Base-by-base conservation (phyloP, 2,113 vertebrate genomes). In the Dissostichus mawsoni region DNA sequence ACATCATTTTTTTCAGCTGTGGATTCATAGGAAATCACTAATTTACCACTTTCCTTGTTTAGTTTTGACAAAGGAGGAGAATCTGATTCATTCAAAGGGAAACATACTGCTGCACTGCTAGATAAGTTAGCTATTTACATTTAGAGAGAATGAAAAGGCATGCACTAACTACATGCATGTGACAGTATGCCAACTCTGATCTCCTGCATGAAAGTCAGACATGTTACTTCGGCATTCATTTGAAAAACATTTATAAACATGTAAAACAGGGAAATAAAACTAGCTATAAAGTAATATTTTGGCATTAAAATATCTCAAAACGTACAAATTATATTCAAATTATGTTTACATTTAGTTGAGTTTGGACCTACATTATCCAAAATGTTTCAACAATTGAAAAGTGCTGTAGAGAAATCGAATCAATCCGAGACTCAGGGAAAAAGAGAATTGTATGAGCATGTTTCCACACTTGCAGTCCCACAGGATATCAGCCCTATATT, bases 401-500 rank as follows among this genome's bases (percentile, higher is more conserved):
- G 1, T 9, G 14, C 11, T 18, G n/a, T 1, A 50, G 5, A 59
- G 56, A 56, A 56, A 13, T 2, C 8, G 20, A 59, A 23, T 48
- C 12, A 51, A 23, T 68, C 33, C 33, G 4, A 62, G 7, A 3
- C 10, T 17, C 2, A 56, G 23, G 18, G n/a, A 17, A 12, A 23
- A 45, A 17, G 1, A 9, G 2, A 57, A 13, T 36, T 66, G 33
- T 50, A 20, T 7, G n/a, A 45, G 16, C 33, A 14, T 13, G 47
- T 68, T 16, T 0, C 29, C 20, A 52, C 18, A 6, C 10, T 45
- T 67, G 7, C 10, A 11, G 45, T 2, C 57, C 66, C 65, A 47
- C 71, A 12, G 47, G 45, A 70, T 68, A 11, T 74, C 23, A 63
- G 55, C 76, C 70, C 57, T 63, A 79, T 41, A 83, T 76, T 58